Conservation (phyloP, 2,888 invertebrate genomes). For the Lepidocyrtoides sp. region DNA sequence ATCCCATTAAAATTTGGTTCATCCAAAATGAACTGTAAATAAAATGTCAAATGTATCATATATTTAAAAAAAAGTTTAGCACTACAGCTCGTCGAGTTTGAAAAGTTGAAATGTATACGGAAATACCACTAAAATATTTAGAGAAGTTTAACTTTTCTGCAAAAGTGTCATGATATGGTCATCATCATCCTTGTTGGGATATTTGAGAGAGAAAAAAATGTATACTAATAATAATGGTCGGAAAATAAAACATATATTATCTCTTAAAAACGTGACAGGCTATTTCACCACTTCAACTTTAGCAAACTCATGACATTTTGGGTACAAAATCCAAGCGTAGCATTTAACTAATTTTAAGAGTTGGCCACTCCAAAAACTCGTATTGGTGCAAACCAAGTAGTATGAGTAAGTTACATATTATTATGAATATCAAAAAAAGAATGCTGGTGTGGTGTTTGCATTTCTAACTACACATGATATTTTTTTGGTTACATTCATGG, state of each 20-base stretch:
- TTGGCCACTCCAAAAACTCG: neutral
- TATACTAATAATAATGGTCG: constrained; percentile 1
- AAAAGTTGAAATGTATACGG: no score
- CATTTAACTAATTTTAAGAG: neutral
- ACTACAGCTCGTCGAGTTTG: no score
- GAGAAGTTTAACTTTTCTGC: neutral
- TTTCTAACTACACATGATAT: neutral
- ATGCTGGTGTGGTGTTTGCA: neutral
- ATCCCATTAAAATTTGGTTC: neutral
- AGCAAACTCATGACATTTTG: neutral
- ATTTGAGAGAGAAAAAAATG: constrained; percentile 12
- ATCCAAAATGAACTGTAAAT: neutral
- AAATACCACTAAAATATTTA: no score
- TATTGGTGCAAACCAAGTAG: neutral
- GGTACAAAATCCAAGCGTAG: neutral
- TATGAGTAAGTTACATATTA: no score
- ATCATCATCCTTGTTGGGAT: constrained; percentile 31
- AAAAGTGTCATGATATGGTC: constrained; percentile 29
- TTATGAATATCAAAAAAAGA: neutral
- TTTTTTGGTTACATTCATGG: neutral
- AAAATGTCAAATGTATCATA: neutral
- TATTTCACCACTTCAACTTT: constrained; percentile 42
- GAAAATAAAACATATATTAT: no score
- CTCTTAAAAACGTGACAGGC: neutral
- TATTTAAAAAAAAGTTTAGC: neutral